These are phyloP conservation scores for Dryobotodes eremita DNA, from an alignment of 2,888 invertebrate genomes.

Conservation along the genomic window DNA sequence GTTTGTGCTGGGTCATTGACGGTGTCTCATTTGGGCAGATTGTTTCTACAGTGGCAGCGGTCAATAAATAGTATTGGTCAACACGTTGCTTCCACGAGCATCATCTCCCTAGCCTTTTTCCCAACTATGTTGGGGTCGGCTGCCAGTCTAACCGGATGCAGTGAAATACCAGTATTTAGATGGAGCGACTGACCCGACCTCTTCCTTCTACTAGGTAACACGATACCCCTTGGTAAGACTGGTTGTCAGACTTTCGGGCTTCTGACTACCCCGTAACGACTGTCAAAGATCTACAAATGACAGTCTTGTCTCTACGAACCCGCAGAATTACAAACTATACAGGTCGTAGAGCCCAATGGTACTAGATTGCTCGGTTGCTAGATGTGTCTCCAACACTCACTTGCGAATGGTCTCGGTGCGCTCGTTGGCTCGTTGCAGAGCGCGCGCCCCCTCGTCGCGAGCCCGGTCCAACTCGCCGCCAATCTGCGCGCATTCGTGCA, in stretches of 20 bases:
- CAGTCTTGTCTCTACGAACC: background rate
- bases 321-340: background rate
- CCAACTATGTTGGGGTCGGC: background rate
- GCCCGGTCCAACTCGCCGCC: constrained; percentile 92
- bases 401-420: constrained; percentile 92
- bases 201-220: background rate
- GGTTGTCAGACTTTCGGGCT: background rate
- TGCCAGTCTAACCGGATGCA: background rate
- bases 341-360: background rate
- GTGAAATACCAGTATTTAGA: background rate
- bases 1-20: background rate
- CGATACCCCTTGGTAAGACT: background rate
- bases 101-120: background rate
- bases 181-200: background rate
- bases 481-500: constrained; percentile 92
- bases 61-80: background rate
- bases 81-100: background rate
- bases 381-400: constrained; percentile 78
- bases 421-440: constrained; percentile 92
- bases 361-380: too few species aligned
- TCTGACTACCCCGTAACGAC: background rate
- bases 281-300: background rate
- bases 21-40: background rate
- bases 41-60: background rate
- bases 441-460: constrained; percentile 93